Conservation (phyloP, 2,888 invertebrate genomes). For the Ceramica pisi region DNA sequence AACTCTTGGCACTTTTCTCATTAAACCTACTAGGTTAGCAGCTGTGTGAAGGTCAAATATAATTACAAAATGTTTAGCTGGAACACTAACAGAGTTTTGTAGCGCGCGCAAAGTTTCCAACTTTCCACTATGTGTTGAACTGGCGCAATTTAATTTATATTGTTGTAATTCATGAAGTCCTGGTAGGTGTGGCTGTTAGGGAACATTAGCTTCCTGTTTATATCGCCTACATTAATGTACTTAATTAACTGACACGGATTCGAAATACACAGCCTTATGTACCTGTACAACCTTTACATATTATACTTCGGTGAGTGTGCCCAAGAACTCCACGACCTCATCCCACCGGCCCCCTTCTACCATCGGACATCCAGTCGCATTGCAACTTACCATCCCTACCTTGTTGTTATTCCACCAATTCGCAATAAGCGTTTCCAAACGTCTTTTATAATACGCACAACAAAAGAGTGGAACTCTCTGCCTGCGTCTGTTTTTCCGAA, state of each 20-base stretch:
- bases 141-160: constrained; percentile 57
- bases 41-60: constrained; percentile 58
- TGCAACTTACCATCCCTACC: no score
- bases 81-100: constrained; percentile 60
- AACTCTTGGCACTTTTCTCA: constrained; percentile 25
- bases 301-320: no score
- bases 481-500: no score
- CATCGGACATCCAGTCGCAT: no score
- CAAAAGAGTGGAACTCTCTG: no score
- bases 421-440: no score
- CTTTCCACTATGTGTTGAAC: constrained; percentile 51
- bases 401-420: no score
- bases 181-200: constrained; percentile 35
- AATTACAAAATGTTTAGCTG: constrained; percentile 58
- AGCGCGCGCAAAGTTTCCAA: constrained; percentile 55
- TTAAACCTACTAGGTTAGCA: constrained; percentile 30
- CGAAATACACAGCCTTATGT: no score
- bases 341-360: no score
- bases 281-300: no score
- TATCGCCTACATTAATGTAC: background rate
- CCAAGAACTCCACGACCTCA: no score
- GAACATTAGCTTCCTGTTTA: background rate
- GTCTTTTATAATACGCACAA: no score
- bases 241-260: background rate
- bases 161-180: constrained; percentile 58